A percentile compares a stretch with the other conserved stretches of the same genome.
Evolutionary conservation across 2,888 invertebrate genomes (phyloP).

Genomic region (Spialia ferax): DNA sequence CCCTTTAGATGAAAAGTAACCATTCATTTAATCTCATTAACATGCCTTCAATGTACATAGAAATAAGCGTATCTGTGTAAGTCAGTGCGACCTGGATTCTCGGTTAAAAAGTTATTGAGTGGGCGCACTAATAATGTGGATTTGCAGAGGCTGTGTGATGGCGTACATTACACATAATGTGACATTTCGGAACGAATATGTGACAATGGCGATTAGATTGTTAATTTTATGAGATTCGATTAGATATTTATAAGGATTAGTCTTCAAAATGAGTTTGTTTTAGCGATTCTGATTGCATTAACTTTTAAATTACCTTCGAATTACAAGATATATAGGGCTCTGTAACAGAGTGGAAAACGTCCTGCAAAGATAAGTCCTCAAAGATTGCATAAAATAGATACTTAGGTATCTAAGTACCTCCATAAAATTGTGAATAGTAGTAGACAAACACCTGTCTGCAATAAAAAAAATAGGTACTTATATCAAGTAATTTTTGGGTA

Average conservation of each 20-base stretch:
- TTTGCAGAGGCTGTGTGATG: constrained; percentile 20
- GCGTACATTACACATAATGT: constrained; percentile 19
- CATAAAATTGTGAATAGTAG: too few relatives aligned
- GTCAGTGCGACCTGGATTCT: constrained; percentile 16
- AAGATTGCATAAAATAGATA: too few relatives aligned
- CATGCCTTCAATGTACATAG: constrained; percentile 18
- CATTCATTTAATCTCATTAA: constrained; percentile 31
- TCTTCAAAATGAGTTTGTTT: constrained; percentile 5
- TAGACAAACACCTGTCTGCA: too few relatives aligned
- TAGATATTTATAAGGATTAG: constrained; percentile 6
- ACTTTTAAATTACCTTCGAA: neutral
- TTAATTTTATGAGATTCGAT: constrained; percentile 13
- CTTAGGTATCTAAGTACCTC: too few relatives aligned
- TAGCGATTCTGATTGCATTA: neutral
- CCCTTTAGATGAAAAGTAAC: constrained; percentile 43
- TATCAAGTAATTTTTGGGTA: too few relatives aligned
- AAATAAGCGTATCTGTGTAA: neutral
- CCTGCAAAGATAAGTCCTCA: too few relatives aligned
- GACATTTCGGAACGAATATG: constrained; percentile 22
- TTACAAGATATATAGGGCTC: too few relatives aligned
- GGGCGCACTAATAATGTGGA: constrained; percentile 23
- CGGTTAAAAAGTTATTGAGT: constrained; percentile 19
- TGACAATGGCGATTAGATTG: constrained; percentile 18
- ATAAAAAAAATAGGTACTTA: too few relatives aligned
- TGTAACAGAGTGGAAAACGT: too few relatives aligned